phyloP scores from a whole-genome alignment of 2,888 invertebrate species.

The Cyclophora punctaria region DNA sequence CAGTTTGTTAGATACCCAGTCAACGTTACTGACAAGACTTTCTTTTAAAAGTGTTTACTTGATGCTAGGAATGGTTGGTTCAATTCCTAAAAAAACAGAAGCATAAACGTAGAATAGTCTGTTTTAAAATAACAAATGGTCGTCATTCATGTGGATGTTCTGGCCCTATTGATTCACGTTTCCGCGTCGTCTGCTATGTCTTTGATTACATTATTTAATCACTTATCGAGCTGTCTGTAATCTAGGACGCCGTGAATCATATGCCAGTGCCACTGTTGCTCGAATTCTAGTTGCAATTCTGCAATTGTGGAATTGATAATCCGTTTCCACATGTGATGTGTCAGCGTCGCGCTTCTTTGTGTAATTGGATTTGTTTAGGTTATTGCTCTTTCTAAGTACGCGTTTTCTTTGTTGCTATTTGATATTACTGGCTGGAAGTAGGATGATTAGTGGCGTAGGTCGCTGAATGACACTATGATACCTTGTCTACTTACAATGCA shows the following conservation, averaged over 20 bases:
- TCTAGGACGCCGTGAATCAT: conserved; percentile 30
- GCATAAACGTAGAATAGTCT: too few species aligned
- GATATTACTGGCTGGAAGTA: conserved; percentile 13
- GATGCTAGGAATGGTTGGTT: too few species aligned
- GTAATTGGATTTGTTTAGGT: conserved; percentile 52
- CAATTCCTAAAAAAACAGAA: too few species aligned
- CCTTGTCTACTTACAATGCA: too few species aligned
- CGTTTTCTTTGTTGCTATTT: conserved; percentile 17
- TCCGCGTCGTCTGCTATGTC: conserved; percentile 21
- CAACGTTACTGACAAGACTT: too few species aligned
- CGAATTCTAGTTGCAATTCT: conserved; percentile 21
- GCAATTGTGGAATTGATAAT: conserved; percentile 33
- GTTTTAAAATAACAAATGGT: too few species aligned
- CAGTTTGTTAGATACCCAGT: too few species aligned
- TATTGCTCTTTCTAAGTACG: conserved; percentile 28
- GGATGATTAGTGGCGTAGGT: background rate
- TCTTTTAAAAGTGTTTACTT: too few species aligned
- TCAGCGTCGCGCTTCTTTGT: conserved; percentile 38
- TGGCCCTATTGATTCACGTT: conserved; percentile 23
- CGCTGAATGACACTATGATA: background rate
- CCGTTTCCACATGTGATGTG: conserved; percentile 34
- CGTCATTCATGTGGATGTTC: background rate
- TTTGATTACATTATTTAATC: conserved; percentile 39
- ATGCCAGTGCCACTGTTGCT: conserved; percentile 18
- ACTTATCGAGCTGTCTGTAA: conserved; percentile 27